phyloP scores from a whole-genome alignment of 1,140 invertebrate species.

The Meloidogyne exigua region DNA sequence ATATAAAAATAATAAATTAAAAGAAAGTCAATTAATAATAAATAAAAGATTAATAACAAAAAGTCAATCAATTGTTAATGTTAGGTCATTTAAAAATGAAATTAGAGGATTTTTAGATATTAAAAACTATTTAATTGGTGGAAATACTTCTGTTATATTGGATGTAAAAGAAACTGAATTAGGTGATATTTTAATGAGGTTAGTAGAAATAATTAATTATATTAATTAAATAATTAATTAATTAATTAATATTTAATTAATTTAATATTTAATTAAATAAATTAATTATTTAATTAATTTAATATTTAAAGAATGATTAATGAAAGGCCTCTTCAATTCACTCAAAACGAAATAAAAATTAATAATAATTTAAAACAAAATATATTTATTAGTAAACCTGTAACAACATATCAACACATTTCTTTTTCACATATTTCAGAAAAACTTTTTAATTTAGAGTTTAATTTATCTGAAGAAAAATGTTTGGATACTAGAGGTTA shows the following conservation, averaged over 20 bases:
- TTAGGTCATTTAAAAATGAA: background rate
- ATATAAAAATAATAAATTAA: background rate
- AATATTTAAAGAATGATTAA: background rate
- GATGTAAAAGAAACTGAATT: background rate
- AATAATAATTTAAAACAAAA: background rate
- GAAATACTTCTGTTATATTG: background rate
- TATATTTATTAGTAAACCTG: background rate
- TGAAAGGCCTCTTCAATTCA: background rate
- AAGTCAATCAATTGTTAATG: background rate
- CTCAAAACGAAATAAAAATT: background rate
- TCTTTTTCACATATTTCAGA: background rate
- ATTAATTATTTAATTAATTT: no score
- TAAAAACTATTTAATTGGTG: background rate
- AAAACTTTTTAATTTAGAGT: background rate
- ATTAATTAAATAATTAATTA: background rate
- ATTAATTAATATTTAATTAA: no score
- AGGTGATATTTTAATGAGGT: background rate
- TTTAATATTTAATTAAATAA: no score
- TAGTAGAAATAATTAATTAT: background rate
- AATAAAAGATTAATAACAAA: background rate
- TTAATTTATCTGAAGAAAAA: conserved; percentile 5
- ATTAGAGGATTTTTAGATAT: background rate
- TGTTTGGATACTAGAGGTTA: background rate
- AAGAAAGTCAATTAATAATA: background rate
- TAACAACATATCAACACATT: background rate